Conservation (phyloP, 2,888 invertebrate genomes). For the Drosophila anceps region DNA sequence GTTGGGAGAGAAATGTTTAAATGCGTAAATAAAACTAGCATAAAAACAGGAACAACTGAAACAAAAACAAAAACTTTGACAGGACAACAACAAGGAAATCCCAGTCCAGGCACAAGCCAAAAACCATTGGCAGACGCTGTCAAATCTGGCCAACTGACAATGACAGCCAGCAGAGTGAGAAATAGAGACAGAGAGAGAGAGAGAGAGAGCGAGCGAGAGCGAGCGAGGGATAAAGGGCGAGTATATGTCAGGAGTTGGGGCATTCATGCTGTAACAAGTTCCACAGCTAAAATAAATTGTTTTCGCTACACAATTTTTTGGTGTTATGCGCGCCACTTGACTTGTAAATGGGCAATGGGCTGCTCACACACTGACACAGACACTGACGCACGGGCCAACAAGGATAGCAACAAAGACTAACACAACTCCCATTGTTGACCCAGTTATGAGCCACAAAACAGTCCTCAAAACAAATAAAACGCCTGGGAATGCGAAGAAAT, state of each 20-base stretch:
- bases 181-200: neutral
- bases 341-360: constrained; percentile 70
- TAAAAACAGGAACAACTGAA: constrained; percentile 23
- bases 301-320: constrained; percentile 77
- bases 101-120: constrained; percentile 36
- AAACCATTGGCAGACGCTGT: constrained; percentile 67
- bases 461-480: constrained; percentile 65
- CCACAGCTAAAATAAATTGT: constrained; percentile 73
- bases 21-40: constrained; percentile 54
- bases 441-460: constrained; percentile 76
- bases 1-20: constrained; percentile 31
- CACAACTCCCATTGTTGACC: constrained; percentile 62
- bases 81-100: constrained; percentile 29
- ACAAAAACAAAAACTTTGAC: constrained; percentile 27
- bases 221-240: neutral
- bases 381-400: constrained; percentile 11
- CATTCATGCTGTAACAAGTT: constrained; percentile 41
- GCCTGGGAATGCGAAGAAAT: constrained; percentile 25
- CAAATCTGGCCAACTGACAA: constrained; percentile 73
- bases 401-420: constrained; percentile 24
- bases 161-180: constrained; percentile 46
- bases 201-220: neutral
- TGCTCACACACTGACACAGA: constrained; percentile 14
- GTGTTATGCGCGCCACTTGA: constrained; percentile 75
- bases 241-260: neutral